A percentile compares a stretch with the other conserved stretches of the same genome.
phyloP scores from a whole-genome alignment of 1,140 invertebrate species.

The Argopecten irradians region DNA sequence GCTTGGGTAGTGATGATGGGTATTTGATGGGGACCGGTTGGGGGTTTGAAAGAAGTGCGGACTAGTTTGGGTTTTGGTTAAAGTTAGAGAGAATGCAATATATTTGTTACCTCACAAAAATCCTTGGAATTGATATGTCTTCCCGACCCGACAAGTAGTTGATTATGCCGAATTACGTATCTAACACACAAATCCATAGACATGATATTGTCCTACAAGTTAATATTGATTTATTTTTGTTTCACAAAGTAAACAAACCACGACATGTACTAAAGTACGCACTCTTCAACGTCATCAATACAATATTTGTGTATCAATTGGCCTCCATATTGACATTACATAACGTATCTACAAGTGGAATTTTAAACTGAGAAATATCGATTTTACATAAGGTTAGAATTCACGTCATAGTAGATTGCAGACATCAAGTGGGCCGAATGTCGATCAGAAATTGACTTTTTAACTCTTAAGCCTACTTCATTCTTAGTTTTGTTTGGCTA shows the following conservation, averaged over 20 bases:
- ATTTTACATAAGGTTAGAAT: not conserved
- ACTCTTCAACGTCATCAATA: not conserved
- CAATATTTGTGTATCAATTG: not conserved
- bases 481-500: not conserved
- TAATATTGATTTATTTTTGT: not conserved
- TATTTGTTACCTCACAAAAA: no score
- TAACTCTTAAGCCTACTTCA: not conserved
- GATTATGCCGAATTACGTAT: not conserved
- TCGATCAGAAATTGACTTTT: not conserved
- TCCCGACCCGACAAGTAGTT: not conserved
- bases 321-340: not conserved
- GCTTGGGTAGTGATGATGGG: no score
- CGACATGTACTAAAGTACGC: not conserved
- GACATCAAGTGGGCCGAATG: not conserved
- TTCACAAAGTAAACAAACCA: not conserved
- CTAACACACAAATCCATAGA: not conserved
- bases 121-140: no score
- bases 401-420: not conserved
- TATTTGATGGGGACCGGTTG: no score
- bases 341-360: not conserved
- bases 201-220: not conserved
- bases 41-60: no score
- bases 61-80: no score
- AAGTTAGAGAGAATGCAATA: no score
- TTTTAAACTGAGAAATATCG: slow-evolving; percentile 12